A percentile compares a stretch with the other conserved stretches of the same genome.
Evolutionary conservation across 1,140 invertebrate species (phyloP).

Genomic region (Zaprionus taronus): DNA sequence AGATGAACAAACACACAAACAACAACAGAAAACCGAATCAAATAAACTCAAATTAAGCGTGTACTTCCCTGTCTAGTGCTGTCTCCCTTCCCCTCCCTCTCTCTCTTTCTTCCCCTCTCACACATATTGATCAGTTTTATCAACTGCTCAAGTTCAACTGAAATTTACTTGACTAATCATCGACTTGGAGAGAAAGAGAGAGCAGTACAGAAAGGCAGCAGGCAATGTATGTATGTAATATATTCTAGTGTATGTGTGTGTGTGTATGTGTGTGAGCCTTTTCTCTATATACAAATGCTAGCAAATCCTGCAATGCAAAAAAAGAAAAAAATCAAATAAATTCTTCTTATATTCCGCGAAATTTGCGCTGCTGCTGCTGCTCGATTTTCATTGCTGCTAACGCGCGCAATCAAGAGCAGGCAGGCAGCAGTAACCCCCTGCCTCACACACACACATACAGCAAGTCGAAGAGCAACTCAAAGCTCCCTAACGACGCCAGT

Average conservation of each 20-base stretch:
- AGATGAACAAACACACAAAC: constrained; percentile 23
- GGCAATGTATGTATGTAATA: constrained; percentile 77
- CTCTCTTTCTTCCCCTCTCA: neutral
- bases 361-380: constrained; percentile 58
- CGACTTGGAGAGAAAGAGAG: neutral
- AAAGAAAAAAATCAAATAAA: constrained; percentile 61
- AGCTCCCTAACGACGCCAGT: constrained; percentile 47
- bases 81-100: neutral
- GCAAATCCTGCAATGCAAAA: constrained; percentile 73
- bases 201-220: neutral
- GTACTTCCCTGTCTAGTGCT: neutral
- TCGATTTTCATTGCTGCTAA: constrained; percentile 79
- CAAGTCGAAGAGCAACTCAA: constrained; percentile 35
- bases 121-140: neutral
- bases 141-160: neutral
- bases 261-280: constrained; percentile 28
- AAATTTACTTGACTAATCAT: neutral
- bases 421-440: constrained; percentile 26
- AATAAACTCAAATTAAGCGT: constrained; percentile 24
- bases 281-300: constrained; percentile 64
- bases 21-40: constrained; percentile 23
- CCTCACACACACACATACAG: constrained; percentile 30
- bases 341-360: constrained; percentile 76
- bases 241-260: constrained; percentile 47
- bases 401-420: constrained; percentile 77